These are phyloP conservation scores for Leptoclinus maculatus DNA, from an alignment of 2,797 vertebrate species.

Conservation along the genomic window DNA sequence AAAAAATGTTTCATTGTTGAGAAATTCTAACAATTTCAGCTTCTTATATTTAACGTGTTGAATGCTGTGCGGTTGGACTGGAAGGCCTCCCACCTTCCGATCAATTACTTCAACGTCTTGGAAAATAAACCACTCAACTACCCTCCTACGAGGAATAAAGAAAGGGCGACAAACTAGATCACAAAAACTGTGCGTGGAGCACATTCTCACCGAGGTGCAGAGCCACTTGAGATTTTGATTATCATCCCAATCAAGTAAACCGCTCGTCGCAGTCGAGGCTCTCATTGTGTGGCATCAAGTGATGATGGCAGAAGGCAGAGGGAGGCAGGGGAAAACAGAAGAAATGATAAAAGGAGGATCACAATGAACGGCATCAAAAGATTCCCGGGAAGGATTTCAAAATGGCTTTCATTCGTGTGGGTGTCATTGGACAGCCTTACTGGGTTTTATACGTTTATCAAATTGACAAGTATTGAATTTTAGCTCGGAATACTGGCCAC, in stretches of 20 bases:
- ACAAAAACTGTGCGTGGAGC: slow-evolving; percentile 15
- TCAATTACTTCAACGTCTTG: slow-evolving; percentile 39
- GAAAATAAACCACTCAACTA: background rate
- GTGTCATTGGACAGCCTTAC: slow-evolving; percentile 11
- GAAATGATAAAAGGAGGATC: background rate
- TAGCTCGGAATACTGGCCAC: background rate
- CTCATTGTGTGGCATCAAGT: slow-evolving; percentile 26
- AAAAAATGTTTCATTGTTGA: slow-evolving; percentile 11
- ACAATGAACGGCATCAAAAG: background rate
- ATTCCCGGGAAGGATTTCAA: background rate
- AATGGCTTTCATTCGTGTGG: background rate
- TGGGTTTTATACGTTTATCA: background rate
- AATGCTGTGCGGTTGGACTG: slow-evolving; percentile 27
- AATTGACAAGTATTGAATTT: background rate
- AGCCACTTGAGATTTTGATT: slow-evolving; percentile 59
- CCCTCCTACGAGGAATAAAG: slow-evolving; percentile 21
- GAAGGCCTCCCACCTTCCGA: slow-evolving; percentile 24
- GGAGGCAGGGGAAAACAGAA: background rate
- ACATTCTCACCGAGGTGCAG: slow-evolving; percentile 38
- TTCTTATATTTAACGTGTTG: slow-evolving; percentile 34
- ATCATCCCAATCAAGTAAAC: slow-evolving; percentile 66
- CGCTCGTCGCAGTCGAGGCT: slow-evolving; percentile 46
- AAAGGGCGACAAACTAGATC: background rate
- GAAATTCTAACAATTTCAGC: slow-evolving; percentile 39
- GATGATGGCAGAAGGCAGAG: slow-evolving; percentile 12